Evolutionary conservation across 2,113 vertebrate species (phyloP).

Genomic region (Lota lota): DNA sequence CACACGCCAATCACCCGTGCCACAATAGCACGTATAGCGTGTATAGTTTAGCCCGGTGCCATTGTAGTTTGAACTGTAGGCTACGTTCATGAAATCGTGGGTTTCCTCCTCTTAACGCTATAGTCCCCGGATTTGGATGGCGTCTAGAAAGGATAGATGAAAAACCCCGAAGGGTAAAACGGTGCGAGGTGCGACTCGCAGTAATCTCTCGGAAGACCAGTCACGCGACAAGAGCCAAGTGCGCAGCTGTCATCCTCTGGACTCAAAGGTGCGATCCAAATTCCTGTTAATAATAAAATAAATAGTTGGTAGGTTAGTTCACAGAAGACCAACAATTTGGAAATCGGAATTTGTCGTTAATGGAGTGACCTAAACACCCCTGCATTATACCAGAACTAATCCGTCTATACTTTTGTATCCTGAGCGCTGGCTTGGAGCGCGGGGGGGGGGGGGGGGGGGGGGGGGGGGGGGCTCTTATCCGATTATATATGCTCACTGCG

Average conservation of each 20-base stretch:
- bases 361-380: slow-evolving; percentile 42
- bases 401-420: neutral
- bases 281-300: slow-evolving; percentile 14
- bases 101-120: no score
- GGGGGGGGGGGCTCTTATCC: slow-evolving; percentile 33
- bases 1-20: no score
- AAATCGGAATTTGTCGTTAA: slow-evolving; percentile 27
- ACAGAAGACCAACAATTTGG: slow-evolving; percentile 7
- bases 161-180: no score
- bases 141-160: no score
- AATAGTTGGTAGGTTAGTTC: slow-evolving; percentile 20
- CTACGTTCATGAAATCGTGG: no score
- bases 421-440: slow-evolving; percentile 15
- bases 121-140: no score
- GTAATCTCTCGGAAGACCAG: slow-evolving; percentile 43
- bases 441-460: neutral
- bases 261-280: neutral
- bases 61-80: no score
- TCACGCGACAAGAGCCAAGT: slow-evolving; percentile 40
- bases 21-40: no score
- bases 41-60: no score
- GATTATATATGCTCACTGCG: slow-evolving; percentile 67
- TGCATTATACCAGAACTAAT: slow-evolving; percentile 7
- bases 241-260: slow-evolving; percentile 43
- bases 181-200: slow-evolving; percentile 19